Percentiles rank a stretch among this genome's conserved stretches.
phyloP scores from a whole-genome alignment of 2,113 vertebrate species.

The Passer montanus region DNA sequence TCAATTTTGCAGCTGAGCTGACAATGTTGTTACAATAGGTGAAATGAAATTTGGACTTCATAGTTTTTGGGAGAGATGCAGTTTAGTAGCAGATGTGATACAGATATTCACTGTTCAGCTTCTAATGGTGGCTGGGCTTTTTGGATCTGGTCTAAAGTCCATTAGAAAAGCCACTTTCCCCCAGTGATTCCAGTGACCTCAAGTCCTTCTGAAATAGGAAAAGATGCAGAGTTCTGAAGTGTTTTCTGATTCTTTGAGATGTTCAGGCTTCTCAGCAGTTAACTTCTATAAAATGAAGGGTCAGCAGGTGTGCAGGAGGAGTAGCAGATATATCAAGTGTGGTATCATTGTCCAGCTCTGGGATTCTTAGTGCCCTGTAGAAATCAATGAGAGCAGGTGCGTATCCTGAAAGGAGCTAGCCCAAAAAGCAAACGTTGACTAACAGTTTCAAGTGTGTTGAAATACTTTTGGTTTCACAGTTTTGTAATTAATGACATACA shows the following conservation, averaged over 20 bases:
- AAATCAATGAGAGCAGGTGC: background rate
- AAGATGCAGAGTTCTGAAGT: background rate
- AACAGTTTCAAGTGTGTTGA: slow-evolving; percentile 9
- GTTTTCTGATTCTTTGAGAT: background rate
- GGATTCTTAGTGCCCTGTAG: background rate
- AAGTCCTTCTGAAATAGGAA: background rate
- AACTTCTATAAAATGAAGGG: background rate
- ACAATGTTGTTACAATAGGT: background rate
- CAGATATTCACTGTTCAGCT: background rate
- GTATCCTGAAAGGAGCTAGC: background rate
- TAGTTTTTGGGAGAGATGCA: background rate
- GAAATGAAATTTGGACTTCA: background rate
- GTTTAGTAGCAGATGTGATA: background rate
- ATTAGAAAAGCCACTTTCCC: background rate
- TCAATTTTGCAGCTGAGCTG: background rate
- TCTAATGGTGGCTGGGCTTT: background rate
- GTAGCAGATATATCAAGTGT: background rate
- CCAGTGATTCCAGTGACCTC: background rate
- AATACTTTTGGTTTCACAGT: background rate
- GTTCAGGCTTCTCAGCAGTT: background rate
- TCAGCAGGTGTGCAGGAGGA: background rate
- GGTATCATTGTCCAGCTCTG: background rate
- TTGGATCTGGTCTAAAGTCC: background rate
- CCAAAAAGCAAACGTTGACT: background rate
- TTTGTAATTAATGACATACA: background rate